phyloP scores from a whole-genome alignment of 2,797 vertebrate species.

The Darevskia mixta region DNA sequence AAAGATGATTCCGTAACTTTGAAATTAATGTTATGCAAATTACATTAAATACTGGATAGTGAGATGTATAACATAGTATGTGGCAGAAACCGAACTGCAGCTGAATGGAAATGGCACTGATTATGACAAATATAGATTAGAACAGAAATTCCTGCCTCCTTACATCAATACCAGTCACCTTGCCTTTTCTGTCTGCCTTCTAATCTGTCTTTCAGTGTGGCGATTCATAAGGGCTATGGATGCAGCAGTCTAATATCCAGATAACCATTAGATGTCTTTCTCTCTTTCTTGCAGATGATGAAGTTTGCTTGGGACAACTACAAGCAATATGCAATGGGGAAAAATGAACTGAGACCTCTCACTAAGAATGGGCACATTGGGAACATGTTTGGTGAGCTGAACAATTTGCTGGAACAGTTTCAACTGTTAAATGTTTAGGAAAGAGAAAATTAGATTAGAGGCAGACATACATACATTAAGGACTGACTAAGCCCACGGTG shows the following conservation, averaged over 20 bases:
- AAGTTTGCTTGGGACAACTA: constrained; percentile 98
- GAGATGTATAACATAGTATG: too few species aligned
- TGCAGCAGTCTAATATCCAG: not conserved
- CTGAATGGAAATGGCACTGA: too few species aligned
- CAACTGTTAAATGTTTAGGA: not conserved
- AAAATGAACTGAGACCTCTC: constrained; percentile 94
- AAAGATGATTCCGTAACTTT: too few species aligned
- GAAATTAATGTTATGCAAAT: not conserved
- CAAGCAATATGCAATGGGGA: constrained; percentile 91
- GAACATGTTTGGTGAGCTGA: constrained; percentile 95
- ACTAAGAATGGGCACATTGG: constrained; percentile 92
- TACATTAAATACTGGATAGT: too few species aligned
- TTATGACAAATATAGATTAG: too few species aligned
- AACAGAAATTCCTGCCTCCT: too few species aligned
- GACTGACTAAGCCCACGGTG: not conserved
- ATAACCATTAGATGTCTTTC: not conserved
- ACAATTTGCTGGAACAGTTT: not conserved
- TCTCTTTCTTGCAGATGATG: constrained; percentile 91
- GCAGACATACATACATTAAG: not conserved
- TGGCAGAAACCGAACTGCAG: too few species aligned
- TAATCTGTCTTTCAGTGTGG: not conserved
- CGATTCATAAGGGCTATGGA: too few species aligned
- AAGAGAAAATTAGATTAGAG: not conserved
- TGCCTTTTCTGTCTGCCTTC: not conserved
- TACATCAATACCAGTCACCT: not conserved